Percentiles rank a stretch among this genome's conserved stretches.
Conservation (phyloP, 2,888 invertebrate species). For the Mythimna ferrago region DNA sequence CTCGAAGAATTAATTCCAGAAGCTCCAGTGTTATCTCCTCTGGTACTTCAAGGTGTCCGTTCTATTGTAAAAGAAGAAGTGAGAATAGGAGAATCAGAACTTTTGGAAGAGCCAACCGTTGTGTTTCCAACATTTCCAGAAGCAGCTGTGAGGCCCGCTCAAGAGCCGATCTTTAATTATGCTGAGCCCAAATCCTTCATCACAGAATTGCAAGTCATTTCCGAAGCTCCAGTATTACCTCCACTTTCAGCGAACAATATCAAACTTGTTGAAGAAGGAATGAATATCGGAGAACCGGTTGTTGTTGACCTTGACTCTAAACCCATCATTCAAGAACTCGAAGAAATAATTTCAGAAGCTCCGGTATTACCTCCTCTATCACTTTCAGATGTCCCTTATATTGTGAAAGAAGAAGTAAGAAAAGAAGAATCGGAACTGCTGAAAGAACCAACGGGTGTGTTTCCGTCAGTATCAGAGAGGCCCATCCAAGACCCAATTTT, state of each 20-base stretch:
- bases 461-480: not conserved
- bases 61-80: not conserved
- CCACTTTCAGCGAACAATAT: not conserved
- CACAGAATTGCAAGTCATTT: not conserved
- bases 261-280: not conserved
- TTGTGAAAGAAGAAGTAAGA: constrained; percentile 1
- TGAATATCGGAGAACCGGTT: not conserved
- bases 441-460: not conserved
- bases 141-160: not conserved
- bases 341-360: not conserved
- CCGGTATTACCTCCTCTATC: not conserved
- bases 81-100: not conserved
- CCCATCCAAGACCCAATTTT: not conserved
- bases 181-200: not conserved
- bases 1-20: constrained; percentile 9
- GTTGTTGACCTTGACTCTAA: not conserved
- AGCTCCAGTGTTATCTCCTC: constrained; percentile 22
- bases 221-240: constrained; percentile 11
- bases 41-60: not conserved
- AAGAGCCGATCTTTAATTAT: not conserved
- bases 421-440: constrained; percentile 6
- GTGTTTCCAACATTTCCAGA: not conserved
- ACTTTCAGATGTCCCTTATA: not conserved
- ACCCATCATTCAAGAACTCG: not conserved
- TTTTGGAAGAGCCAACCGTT: not conserved